phyloP scores from a whole-genome alignment of 2,888 invertebrate species.

The Tuberolachnus salignus region DNA sequence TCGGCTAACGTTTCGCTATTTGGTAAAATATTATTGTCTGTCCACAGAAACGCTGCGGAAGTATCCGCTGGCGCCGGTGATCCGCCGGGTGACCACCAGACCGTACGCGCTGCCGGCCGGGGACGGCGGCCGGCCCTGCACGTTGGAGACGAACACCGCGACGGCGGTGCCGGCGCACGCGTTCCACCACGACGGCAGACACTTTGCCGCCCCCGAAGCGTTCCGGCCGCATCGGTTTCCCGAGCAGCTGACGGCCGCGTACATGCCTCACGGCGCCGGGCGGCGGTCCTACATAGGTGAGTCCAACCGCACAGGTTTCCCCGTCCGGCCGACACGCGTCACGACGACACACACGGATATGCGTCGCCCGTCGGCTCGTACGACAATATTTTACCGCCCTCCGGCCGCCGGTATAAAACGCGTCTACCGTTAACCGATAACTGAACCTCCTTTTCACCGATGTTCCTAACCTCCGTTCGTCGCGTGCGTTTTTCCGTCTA shows the following conservation, averaged over 20 bases:
- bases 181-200: slow-evolving; percentile 9
- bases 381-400: too few relatives aligned
- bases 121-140: not conserved
- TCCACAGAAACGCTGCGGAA: slow-evolving; percentile 42
- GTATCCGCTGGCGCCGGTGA: slow-evolving; percentile 13
- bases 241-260: slow-evolving; percentile 21
- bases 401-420: too few relatives aligned
- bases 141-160: slow-evolving; percentile 2
- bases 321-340: too few relatives aligned
- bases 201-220: slow-evolving; percentile 9
- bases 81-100: slow-evolving; percentile 24
- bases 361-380: too few relatives aligned
- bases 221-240: slow-evolving; percentile 42
- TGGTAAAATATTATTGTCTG: too few relatives aligned
- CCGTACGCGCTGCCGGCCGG: slow-evolving; percentile 6
- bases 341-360: too few relatives aligned
- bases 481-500: too few relatives aligned
- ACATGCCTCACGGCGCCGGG: slow-evolving; percentile 33
- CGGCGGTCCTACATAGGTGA: slow-evolving; percentile 38
- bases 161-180: slow-evolving; percentile 22
- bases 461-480: too few relatives aligned
- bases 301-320: not conserved
- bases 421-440: too few relatives aligned
- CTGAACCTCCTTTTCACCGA: too few relatives aligned
- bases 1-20: too few relatives aligned